Evolutionary conservation across 2,888 invertebrate species (phyloP), one percentile per base, ranked within the genome.

Genomic region (Drosophila ustulata): DNA sequence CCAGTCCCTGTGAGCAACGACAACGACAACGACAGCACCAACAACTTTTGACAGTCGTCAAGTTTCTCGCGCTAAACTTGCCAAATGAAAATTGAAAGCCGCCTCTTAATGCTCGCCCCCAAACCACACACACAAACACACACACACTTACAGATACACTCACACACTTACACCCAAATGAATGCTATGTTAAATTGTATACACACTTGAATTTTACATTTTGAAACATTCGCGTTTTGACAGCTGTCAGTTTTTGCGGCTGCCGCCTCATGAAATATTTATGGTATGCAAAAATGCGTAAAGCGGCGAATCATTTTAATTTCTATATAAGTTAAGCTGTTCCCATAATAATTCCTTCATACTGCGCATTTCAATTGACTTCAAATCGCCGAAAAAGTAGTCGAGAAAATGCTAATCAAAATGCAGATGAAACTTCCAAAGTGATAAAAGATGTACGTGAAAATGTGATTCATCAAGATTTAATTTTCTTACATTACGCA

Each of bases 211-310:
- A 66, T 65, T 78, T 75, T 66, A 59, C 69, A 73, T 70, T 78
- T 71, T 58, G 66, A 76, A 79, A 77, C 77, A 72, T 74, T 71
- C 78, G 76, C 84, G 80, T 86, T 86, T 84, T 87, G 85, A 86
- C 85, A 86, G 85, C 85, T 86, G 85, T 85, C 87, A 83, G 81
- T 81, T 83, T 80, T 79, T 76, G 77, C 55, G 80, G 77, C 78
- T 70, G 85, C 61, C 73, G 79, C 43, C 80, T 82, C 82, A 84
- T 86, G 75, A 82, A 86, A 85, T 86, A 87, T 89, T 86, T 79
- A 88, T 89, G 82, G 57, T 75, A 66, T 66, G 78, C 72, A 80
- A 80, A 78, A 78, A 70, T 69, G 68, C 70, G 78, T 65, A 71
- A 79, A 79, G 59, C 71, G 71, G 71, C 62, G 62, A 75, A 78